Percentiles rank a stretch among this genome's conserved stretches.
Evolutionary conservation across 2,113 vertebrate species (phyloP).

Genomic region (Gorsachius goisagi): DNA sequence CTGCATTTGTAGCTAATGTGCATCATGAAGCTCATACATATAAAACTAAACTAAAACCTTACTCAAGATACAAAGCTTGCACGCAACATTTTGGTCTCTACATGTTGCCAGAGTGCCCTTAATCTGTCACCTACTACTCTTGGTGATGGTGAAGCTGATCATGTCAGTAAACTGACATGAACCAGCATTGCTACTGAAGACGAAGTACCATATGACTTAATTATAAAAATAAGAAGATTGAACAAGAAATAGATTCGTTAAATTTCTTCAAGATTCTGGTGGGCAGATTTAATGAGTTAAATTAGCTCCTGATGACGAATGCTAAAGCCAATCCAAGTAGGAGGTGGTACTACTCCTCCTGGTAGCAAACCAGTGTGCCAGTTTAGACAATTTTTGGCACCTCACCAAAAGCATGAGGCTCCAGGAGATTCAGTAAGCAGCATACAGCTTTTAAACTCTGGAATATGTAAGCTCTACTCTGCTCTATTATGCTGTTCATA

Average conservation of each 20-base stretch:
- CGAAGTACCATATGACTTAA: not conserved
- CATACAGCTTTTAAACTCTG: not conserved
- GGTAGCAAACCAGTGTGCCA: not conserved
- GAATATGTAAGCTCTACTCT: not conserved
- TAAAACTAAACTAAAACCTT: not conserved
- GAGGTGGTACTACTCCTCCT: not conserved
- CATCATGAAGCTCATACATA: not conserved
- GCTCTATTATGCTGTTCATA: not conserved
- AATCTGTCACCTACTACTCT: not conserved
- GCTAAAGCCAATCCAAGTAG: not conserved
- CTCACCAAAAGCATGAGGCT: not conserved
- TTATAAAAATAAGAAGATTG: not conserved
- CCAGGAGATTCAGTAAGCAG: not conserved
- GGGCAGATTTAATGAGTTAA: not conserved
- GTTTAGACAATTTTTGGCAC: not conserved
- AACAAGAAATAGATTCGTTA: not conserved
- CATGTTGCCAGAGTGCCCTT: not conserved
- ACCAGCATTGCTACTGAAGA: not conserved
- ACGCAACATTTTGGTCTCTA: not conserved
- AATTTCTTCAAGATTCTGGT: not conserved
- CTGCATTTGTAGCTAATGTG: not conserved
- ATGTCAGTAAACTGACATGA: not conserved
- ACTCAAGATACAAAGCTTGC: not conserved
- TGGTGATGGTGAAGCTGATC: not conserved
- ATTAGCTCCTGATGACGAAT: not conserved